phyloP scores from a whole-genome alignment of 2,797 vertebrate species.

The Gobionotothen gibberifrons region DNA sequence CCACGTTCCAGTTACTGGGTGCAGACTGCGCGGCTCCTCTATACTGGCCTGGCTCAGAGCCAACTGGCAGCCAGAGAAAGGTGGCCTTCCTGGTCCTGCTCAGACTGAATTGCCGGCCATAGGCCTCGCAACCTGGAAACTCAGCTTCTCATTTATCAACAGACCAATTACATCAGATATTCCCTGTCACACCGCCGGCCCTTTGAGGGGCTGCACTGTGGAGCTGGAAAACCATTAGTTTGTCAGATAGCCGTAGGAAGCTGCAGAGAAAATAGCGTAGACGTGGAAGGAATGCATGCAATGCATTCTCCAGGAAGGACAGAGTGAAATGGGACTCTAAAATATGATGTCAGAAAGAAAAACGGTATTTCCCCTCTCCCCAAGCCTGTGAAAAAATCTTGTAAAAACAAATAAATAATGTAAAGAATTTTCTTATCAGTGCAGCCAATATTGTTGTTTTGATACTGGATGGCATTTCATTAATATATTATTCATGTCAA shows the following conservation, averaged over 20 bases:
- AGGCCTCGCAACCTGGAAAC: constrained; percentile 84
- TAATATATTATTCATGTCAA: constrained; percentile 76
- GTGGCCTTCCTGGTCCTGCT: constrained; percentile 86
- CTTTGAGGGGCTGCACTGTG: constrained; percentile 72
- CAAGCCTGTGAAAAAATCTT: constrained; percentile 76
- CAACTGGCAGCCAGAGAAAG: constrained; percentile 89
- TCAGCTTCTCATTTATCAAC: constrained; percentile 87
- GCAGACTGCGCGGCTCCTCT: constrained; percentile 87
- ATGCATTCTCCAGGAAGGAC: constrained; percentile 71
- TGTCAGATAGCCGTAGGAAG: constrained; percentile 82
- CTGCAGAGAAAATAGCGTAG: constrained; percentile 76
- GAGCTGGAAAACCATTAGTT: constrained; percentile 79
- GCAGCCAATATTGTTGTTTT: constrained; percentile 77
- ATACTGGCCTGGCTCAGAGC: constrained; percentile 80
- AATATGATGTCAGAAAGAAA: constrained; percentile 80
- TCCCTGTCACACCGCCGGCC: constrained; percentile 75
- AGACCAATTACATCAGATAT: constrained; percentile 84
- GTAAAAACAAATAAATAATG: constrained; percentile 82
- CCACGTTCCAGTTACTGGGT: constrained; percentile 85
- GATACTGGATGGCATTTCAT: constrained; percentile 78
- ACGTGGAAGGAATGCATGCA: constrained; percentile 80
- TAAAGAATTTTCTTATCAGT: constrained; percentile 78
- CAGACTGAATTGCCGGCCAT: constrained; percentile 79
- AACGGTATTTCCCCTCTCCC: constrained; percentile 65
- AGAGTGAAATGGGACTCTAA: constrained; percentile 77